Conservation (phyloP, 2,888 invertebrate species). For the Dorcus hopei region DNA sequence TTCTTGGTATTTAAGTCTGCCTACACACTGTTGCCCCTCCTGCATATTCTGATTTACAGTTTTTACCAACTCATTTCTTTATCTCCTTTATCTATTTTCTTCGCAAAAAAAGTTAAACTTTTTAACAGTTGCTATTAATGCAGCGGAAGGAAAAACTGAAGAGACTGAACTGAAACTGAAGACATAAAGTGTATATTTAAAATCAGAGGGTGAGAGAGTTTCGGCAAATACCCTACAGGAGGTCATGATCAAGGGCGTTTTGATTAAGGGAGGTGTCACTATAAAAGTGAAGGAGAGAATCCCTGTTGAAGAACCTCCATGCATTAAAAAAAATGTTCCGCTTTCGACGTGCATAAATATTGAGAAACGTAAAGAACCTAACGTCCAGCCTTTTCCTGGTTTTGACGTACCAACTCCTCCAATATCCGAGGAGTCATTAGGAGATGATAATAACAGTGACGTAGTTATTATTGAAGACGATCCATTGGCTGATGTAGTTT, state of each 20-base stretch:
- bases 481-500: conserved; percentile 43
- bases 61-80: too few relatives aligned
- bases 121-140: too few relatives aligned
- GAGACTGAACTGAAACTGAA: conserved; percentile 6
- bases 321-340: conserved; percentile 23
- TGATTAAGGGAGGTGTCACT: not conserved
- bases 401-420: conserved; percentile 9
- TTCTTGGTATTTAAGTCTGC: too few relatives aligned
- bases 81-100: too few relatives aligned
- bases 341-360: conserved; percentile 1
- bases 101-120: too few relatives aligned
- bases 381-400: not conserved
- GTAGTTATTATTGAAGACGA: conserved; percentile 36
- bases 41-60: too few relatives aligned
- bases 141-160: too few relatives aligned
- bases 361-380: conserved; percentile 26
- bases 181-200: not conserved
- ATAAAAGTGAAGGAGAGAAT: conserved; percentile 4
- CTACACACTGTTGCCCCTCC: too few relatives aligned
- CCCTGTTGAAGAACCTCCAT: conserved; percentile 18
- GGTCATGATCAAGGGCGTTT: not conserved
- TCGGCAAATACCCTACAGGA: not conserved
- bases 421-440: conserved; percentile 14
- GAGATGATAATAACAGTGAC: conserved; percentile 21
- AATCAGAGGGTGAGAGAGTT: conserved; percentile 5